Percentiles rank a stretch among this genome's conserved stretches.
phyloP scores from a whole-genome alignment of 2,113 vertebrate genomes.

The Brachyhypopomus occidentalis region DNA sequence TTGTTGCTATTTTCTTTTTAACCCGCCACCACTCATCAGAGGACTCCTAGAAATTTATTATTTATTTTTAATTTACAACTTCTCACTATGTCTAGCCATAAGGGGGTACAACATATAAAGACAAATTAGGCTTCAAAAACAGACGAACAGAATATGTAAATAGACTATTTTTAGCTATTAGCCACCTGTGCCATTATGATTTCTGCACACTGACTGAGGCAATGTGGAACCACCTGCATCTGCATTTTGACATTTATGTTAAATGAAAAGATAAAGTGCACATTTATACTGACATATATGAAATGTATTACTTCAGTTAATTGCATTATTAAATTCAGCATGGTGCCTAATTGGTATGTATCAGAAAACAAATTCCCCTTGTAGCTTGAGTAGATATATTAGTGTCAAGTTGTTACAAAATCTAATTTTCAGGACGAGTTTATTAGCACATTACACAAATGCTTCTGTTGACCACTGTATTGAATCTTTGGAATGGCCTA shows the following conservation, averaged over 20 bases:
- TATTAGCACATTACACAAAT: constrained; percentile 48
- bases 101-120: too few relatives aligned
- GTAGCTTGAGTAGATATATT: constrained; percentile 55
- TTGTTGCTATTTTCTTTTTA: constrained; percentile 21
- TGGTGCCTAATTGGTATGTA: constrained; percentile 48
- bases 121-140: too few relatives aligned
- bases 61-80: too few relatives aligned
- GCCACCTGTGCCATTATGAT: not conserved
- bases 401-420: constrained; percentile 54
- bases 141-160: too few relatives aligned
- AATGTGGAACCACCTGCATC: too few relatives aligned
- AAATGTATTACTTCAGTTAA: constrained; percentile 6
- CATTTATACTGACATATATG: not conserved
- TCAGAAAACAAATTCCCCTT: constrained; percentile 44
- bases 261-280: not conserved
- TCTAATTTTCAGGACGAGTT: constrained; percentile 55
- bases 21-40: too few relatives aligned
- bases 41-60: too few relatives aligned
- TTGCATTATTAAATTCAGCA: constrained; percentile 53
- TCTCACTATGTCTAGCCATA: too few relatives aligned
- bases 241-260: too few relatives aligned
- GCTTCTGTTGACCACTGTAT: constrained; percentile 42
- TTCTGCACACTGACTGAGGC: not conserved
- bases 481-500: constrained; percentile 50
- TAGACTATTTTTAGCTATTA: too few relatives aligned